Evolutionary conservation across 2,797 vertebrate genomes (phyloP), one percentile per base, ranked within the genome.

Genomic region (Acipenser oxyrinchus): DNA sequence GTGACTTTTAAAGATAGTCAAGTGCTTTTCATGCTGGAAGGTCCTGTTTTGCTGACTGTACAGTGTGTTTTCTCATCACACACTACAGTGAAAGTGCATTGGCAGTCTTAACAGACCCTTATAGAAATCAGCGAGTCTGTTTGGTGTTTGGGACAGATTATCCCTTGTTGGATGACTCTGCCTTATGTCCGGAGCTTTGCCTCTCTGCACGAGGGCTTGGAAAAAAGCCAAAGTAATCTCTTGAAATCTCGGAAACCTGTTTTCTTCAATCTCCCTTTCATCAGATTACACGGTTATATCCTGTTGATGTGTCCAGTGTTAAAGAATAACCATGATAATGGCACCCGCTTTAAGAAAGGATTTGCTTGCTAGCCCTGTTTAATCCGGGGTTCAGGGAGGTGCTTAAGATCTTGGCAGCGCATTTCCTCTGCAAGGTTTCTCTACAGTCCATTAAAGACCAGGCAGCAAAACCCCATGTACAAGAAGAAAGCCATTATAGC

Each of bases 401-500:
- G 18, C 13, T 58, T 4, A 58, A 58, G 12, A 11, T 58, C 55
- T 58, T 13, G 12, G 60, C 58, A 48, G n/a, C 15, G 60, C 64
- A 49, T 70, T 66, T 18, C 51, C 48, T 13, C 10, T 23, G 11
- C 55, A 18, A 48, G 59, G 49, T 70, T 70, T 67, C 48, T 66
- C 67, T 70, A 61, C 60, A 62, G 69, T 58, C 52, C 49, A 48
- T 10, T 67, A 63, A 60, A 70, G 49, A 55, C 61, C 4, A 37
- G 23, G 23, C 23, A 37, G 23, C 23, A 37, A 37, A 4, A 37
- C 23, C 23, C 23, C 23, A 37, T 37, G 23, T 37, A 37, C 23
- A 37, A 37, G 23, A 37, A 37, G 23, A 37, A 37, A 37, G 23
- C 23, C 23, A 37, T 37, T 37, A 37, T 37, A 37, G 23, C 23